Evolutionary conservation across 2,113 vertebrate genomes (phyloP), one percentile per base, ranked within the genome.

Genomic region (Rynchops niger): DNA sequence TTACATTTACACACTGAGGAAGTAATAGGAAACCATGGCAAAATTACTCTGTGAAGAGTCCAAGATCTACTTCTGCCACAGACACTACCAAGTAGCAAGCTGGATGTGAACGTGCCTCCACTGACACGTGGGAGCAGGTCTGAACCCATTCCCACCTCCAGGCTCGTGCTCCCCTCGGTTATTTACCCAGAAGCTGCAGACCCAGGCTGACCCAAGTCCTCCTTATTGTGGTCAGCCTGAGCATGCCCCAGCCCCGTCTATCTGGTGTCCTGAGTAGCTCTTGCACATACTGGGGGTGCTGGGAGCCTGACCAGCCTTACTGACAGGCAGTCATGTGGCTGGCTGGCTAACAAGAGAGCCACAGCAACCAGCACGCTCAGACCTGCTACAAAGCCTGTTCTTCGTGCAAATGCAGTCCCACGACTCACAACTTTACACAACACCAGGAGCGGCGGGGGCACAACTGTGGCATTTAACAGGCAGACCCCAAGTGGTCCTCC

Each of bases 141-240:
- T 91, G 78, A 97, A 97, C 92, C 49, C 49, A 61, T 94, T 82
- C 82, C 93, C 81, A 94, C 65, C 91, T 61, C 81, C 53, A 11
- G 32, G 49, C 49, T 93, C 0, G 0, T 52, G 67, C 82, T 77
- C 47, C 66, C 21, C 70, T 76, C 7, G 0, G 52, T 71, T 84
- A 91, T 91, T 89, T 47, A 94, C 86, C 56, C 76, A 82, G 42
- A 47, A 67, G 86, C 73, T 69, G 52, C 38, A 59, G 69, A 94
- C 29, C 72, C 42, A 59, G 69, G 86, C 56, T 86, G 59, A 55
- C 69, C 38, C 55, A 36, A 78, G 47, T 14, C 56, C 36, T 96
- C 61, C 89, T 91, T 89, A 14, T 36, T 29, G 92, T 20, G 61
- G 82, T 88, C 90, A 79, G 78, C 2, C 61, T 22, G 21, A 93